Conservation (phyloP, 2,888 invertebrate genomes). For the Atherix ibis region DNA sequence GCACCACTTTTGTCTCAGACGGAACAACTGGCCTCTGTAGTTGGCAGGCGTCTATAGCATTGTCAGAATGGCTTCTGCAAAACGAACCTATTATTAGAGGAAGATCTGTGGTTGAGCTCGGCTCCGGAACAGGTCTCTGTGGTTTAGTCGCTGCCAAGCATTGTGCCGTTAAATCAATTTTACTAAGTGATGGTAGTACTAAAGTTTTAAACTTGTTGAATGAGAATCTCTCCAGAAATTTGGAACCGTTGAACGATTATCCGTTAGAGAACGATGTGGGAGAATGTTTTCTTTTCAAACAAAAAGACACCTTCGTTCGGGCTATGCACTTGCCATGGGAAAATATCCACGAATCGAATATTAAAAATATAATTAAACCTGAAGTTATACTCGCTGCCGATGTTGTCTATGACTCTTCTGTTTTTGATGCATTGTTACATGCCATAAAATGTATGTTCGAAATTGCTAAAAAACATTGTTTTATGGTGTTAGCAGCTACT, state of each 20-base stretch:
- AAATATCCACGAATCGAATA: constrained; percentile 23
- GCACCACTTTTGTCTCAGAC: constrained; percentile 51
- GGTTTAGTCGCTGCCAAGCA: constrained; percentile 44
- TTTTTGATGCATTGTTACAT: constrained; percentile 34
- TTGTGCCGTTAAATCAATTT: constrained; percentile 38
- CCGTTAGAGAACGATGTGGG: not conserved
- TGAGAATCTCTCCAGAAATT: constrained; percentile 48
- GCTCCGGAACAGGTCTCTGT: constrained; percentile 60
- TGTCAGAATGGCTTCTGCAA: constrained; percentile 53
- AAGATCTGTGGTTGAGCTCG: constrained; percentile 54
- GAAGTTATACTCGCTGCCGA: constrained; percentile 43
- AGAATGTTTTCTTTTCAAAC: no score
- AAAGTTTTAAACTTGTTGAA: constrained; percentile 45
- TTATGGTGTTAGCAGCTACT: constrained; percentile 40
- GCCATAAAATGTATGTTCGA: constrained; percentile 33
- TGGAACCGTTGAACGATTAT: constrained; percentile 14
- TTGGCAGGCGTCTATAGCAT: constrained; percentile 60
- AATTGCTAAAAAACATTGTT: constrained; percentile 19
- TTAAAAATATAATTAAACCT: constrained; percentile 20
- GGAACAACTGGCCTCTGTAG: constrained; percentile 67
- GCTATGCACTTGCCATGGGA: constrained; percentile 34
- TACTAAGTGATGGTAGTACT: constrained; percentile 53
- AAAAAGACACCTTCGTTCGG: not conserved
- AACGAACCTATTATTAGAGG: constrained; percentile 36
- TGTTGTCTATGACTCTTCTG: constrained; percentile 41